phyloP scores from a whole-genome alignment of 2,113 vertebrate species.

The Machaerirhynchus nigripectus region DNA sequence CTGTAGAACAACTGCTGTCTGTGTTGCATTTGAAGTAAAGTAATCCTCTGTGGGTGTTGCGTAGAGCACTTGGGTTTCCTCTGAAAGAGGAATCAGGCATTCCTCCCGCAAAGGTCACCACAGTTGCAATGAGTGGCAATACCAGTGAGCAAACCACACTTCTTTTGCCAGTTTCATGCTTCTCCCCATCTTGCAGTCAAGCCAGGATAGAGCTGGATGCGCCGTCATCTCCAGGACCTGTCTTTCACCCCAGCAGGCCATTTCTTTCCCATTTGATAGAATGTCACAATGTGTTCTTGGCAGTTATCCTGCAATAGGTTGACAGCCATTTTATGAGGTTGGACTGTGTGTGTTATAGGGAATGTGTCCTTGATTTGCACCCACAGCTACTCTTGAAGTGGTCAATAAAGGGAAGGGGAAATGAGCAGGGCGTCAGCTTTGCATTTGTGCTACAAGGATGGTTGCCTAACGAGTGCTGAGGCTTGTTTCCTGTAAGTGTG shows the following conservation, averaged over 20 bases:
- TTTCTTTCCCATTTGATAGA: neutral
- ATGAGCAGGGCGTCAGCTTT: neutral
- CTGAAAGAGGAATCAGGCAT: neutral
- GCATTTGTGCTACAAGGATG: neutral
- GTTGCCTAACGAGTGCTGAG: slow-evolving; percentile 12
- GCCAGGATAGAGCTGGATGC: neutral
- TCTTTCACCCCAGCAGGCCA: neutral
- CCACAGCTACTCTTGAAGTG: neutral
- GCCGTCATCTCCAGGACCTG: neutral
- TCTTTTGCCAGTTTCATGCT: neutral
- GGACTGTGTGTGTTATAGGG: neutral
- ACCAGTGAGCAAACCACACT: neutral
- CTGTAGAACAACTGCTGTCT: neutral
- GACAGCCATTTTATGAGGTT: neutral
- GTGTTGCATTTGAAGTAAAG: neutral
- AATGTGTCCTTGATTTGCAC: neutral
- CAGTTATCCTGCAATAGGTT: neutral
- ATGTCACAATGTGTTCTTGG: neutral
- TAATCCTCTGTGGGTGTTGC: neutral
- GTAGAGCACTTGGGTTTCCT: neutral
- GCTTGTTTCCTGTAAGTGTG: slow-evolving; percentile 36
- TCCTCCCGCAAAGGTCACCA: neutral
- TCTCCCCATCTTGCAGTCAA: neutral
- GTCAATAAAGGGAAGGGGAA: slow-evolving; percentile 47
- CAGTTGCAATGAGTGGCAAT: neutral